A percentile compares a stretch with the other conserved stretches of the same genome.
Conservation (phyloP, 2,113 vertebrate genomes). For the Ochotona curzoniae region DNA sequence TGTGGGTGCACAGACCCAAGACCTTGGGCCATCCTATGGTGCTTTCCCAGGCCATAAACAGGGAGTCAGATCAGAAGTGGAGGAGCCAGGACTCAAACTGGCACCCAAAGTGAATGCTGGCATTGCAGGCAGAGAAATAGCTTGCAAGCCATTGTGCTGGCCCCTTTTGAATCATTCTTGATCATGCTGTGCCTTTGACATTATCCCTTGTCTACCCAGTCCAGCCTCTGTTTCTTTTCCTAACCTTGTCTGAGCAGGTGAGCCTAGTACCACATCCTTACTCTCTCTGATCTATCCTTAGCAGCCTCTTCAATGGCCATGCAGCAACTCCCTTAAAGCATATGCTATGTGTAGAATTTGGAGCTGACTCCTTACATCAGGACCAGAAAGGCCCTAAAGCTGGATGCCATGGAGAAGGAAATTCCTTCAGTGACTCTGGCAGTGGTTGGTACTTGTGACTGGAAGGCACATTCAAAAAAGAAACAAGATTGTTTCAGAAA, state of each 20-base stretch:
- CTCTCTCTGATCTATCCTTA: slow-evolving; percentile 6
- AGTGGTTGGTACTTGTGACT: not conserved
- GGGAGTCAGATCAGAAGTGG: no score
- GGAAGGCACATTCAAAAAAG: not conserved
- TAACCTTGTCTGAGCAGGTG: not conserved
- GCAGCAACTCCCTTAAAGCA: not conserved
- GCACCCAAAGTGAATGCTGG: no score
- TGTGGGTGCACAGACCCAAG: no score
- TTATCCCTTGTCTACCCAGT: no score
- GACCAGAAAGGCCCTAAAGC: not conserved
- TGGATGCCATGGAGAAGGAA: not conserved
- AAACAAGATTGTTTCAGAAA: not conserved
- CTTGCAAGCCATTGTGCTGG: no score
- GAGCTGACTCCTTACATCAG: not conserved
- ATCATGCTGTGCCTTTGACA: not conserved
- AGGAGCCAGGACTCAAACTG: no score
- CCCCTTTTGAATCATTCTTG: not conserved
- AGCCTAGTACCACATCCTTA: not conserved
- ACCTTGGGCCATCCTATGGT: no score
- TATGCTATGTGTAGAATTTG: not conserved
- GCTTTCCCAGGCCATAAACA: no score
- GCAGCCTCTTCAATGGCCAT: not conserved
- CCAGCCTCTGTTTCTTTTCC: not conserved
- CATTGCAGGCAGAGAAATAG: no score
- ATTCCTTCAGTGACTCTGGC: not conserved